phyloP scores from a whole-genome alignment of 2,888 invertebrate species.

The Volucella zonaria region DNA sequence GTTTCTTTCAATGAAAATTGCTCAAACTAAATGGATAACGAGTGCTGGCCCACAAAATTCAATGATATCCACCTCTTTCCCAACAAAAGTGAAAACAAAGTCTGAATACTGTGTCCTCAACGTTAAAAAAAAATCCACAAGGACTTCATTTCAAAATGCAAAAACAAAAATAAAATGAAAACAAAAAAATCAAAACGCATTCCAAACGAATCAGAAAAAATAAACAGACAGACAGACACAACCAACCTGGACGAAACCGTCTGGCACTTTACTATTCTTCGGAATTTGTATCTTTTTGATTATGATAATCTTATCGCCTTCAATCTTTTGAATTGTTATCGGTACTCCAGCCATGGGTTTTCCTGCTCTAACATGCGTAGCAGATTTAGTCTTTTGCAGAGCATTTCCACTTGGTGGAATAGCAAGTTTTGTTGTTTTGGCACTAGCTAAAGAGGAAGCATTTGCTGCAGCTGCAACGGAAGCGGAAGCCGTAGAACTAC shows the following conservation, averaged over 20 bases:
- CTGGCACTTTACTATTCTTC: slow-evolving; percentile 82
- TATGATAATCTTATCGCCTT: slow-evolving; percentile 82
- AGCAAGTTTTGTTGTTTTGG: not conserved
- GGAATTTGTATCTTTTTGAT: slow-evolving; percentile 82
- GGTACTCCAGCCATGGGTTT: slow-evolving; percentile 80
- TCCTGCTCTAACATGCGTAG: slow-evolving; percentile 66
- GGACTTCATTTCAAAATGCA: slow-evolving; percentile 17
- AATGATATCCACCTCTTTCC: too few species aligned
- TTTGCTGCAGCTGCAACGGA: slow-evolving; percentile 42
- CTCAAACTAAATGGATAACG: too few species aligned
- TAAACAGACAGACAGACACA: slow-evolving; percentile 68
- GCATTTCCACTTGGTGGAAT: slow-evolving; percentile 36
- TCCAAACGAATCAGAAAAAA: slow-evolving; percentile 41
- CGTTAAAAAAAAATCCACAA: too few species aligned
- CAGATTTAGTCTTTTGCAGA: slow-evolving; percentile 64
- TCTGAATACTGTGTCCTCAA: too few species aligned
- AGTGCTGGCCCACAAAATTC: too few species aligned
- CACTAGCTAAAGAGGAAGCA: slow-evolving; percentile 14
- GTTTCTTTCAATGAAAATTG: too few species aligned
- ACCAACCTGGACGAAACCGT: slow-evolving; percentile 82
- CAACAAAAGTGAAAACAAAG: too few species aligned
- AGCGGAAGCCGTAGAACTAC: slow-evolving; percentile 73
- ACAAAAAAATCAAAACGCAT: slow-evolving; percentile 61
- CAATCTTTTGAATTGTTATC: slow-evolving; percentile 82
- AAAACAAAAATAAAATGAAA: slow-evolving; percentile 41